A percentile compares a stretch with the other conserved stretches of the same genome.
Conservation (phyloP, 2,888 invertebrate species). For the Scaptomyza polygonia region DNA sequence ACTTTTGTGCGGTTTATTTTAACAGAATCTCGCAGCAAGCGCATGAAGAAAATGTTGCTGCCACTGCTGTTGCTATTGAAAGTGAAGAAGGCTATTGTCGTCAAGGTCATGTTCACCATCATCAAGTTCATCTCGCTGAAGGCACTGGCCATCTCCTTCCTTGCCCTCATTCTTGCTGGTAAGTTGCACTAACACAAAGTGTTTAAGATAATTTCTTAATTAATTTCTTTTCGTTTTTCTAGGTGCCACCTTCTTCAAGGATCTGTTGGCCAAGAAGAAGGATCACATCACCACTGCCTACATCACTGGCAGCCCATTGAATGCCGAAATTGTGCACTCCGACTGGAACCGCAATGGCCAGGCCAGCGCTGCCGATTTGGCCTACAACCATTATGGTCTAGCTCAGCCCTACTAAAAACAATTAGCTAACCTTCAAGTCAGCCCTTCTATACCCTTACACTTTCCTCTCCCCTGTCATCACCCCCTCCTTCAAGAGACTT, state of each 20-base stretch:
- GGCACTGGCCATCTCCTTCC: constrained; percentile 87
- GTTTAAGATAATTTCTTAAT: not conserved
- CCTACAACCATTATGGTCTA: constrained; percentile 84
- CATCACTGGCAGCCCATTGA: constrained; percentile 84
- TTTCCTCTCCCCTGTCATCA: constrained; percentile 26
- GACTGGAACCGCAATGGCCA: constrained; percentile 85
- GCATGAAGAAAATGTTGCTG: constrained; percentile 87
- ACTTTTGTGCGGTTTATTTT: constrained; percentile 35
- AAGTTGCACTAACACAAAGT: constrained; percentile 41
- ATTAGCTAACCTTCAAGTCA: constrained; percentile 1
- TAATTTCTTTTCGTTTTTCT: not conserved
- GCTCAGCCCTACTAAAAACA: constrained; percentile 82
- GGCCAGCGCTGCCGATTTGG: constrained; percentile 83
- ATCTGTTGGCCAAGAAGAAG: constrained; percentile 84
- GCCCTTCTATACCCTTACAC: constrained; percentile 6
- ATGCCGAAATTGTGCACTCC: constrained; percentile 84
- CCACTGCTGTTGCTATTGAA: constrained; percentile 88
- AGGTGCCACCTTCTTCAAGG: constrained; percentile 84
- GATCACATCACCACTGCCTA: constrained; percentile 85
- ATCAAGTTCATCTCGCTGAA: constrained; percentile 88
- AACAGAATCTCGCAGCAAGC: constrained; percentile 86
- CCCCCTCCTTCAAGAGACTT: constrained; percentile 60
- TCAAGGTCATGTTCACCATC: constrained; percentile 87
- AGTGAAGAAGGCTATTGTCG: constrained; percentile 87
- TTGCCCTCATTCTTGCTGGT: constrained; percentile 87